Evolutionary conservation across 1,140 invertebrate species (phyloP).

Genomic region (Drosophila aff.): DNA sequence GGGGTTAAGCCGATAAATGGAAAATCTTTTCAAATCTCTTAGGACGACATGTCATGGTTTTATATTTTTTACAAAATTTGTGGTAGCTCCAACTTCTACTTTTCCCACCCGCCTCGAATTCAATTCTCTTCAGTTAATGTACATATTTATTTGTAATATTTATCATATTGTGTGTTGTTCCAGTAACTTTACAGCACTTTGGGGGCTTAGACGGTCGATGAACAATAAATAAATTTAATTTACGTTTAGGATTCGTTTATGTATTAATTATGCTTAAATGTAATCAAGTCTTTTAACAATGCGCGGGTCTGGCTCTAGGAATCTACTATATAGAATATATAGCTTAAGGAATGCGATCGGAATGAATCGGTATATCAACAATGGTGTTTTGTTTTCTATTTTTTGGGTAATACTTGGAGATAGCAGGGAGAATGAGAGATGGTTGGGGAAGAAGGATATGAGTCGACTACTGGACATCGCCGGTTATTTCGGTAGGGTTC

Average conservation of each 20-base stretch:
- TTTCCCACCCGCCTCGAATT: background rate
- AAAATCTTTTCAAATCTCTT: background rate
- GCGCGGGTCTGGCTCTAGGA: conserved; percentile 67
- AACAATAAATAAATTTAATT: conserved; percentile 70
- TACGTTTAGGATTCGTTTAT: conserved; percentile 46
- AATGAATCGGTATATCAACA: conserved; percentile 61
- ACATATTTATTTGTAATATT: conserved; percentile 33
- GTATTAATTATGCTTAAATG: conserved; percentile 68
- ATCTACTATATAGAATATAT: conserved; percentile 56
- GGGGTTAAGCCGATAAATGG: background rate
- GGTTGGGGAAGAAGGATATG: background rate
- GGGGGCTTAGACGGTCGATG: conserved; percentile 37
- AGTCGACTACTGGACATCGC: conserved; percentile 40
- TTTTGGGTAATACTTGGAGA: conserved; percentile 64
- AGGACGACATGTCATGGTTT: background rate
- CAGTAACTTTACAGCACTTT: conserved; percentile 56
- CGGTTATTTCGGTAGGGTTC: conserved; percentile 2
- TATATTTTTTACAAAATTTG: too few relatives aligned
- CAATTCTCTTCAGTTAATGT: conserved; percentile 20
- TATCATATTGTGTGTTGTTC: conserved; percentile 43
- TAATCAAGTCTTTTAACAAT: conserved; percentile 82
- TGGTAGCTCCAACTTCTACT: too few relatives aligned
- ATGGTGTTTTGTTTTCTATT: conserved; percentile 36
- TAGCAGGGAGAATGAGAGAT: background rate
- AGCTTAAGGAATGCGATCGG: conserved; percentile 73